A percentile compares a stretch with the other conserved stretches of the same genome.
phyloP scores from a whole-genome alignment of 2,113 vertebrate genomes.

The Cyrtonyx montezumae region DNA sequence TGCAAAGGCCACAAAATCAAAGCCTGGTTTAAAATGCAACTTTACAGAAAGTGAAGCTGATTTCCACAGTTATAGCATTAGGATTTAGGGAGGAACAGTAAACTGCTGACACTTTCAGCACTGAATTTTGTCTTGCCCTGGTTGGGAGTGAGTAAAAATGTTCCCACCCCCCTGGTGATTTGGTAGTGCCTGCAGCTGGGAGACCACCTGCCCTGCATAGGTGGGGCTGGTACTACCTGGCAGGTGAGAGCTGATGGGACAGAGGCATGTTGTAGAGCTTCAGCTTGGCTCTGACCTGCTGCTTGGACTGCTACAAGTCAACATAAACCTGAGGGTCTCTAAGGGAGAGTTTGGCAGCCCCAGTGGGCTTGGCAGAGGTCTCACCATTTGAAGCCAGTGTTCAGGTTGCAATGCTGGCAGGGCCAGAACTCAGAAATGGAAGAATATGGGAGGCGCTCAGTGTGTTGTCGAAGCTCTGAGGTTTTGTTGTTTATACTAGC shows the following conservation, averaged over 20 bases:
- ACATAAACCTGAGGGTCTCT: neutral
- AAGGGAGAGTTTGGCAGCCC: neutral
- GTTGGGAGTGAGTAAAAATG: rapidly evolving
- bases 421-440: neutral
- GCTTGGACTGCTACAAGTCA: neutral
- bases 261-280: neutral
- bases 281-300: neutral
- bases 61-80: neutral
- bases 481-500: neutral
- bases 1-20: neutral
- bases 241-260: neutral
- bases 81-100: neutral
- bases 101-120: neutral
- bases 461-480: neutral
- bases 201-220: neutral
- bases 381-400: rapidly evolving
- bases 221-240: rapidly evolving
- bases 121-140: neutral
- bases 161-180: neutral
- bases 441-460: neutral
- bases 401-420: neutral
- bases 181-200: neutral
- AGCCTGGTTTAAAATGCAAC: neutral
- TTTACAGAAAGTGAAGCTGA: neutral
- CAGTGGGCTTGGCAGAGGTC: neutral